Evolutionary conservation across 2,797 vertebrate species (phyloP).

Genomic region (Selene dorsalis): DNA sequence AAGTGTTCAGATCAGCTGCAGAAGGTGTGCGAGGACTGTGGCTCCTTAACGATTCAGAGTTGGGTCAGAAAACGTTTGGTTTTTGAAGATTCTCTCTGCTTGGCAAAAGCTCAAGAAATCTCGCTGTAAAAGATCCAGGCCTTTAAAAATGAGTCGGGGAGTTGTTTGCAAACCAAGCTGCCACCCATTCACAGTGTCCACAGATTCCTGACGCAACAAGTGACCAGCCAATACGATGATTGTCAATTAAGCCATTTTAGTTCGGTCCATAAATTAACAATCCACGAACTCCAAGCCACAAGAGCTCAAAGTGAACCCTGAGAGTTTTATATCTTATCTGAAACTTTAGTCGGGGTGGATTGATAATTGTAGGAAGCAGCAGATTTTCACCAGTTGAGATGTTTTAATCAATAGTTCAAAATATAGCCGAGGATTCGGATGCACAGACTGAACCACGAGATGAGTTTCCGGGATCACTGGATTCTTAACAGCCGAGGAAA

Average conservation of each 20-base stretch:
- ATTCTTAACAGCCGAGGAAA: background rate
- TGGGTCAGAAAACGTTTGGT: background rate
- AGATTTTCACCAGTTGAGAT: background rate
- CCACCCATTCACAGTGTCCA: slow-evolving; percentile 1
- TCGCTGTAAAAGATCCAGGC: background rate
- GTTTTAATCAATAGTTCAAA: background rate
- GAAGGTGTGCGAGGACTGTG: slow-evolving; percentile 6
- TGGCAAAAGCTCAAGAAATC: background rate
- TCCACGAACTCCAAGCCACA: background rate
- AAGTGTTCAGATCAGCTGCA: slow-evolving; percentile 69
- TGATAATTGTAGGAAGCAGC: background rate
- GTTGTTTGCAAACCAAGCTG: background rate
- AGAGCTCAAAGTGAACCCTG: background rate
- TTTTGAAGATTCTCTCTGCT: background rate
- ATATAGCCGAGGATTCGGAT: background rate
- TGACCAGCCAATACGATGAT: background rate
- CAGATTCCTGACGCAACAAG: background rate
- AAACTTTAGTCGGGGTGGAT: background rate
- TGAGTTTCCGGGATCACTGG: background rate
- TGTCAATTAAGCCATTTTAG: background rate
- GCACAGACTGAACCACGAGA: background rate
- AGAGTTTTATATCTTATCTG: background rate
- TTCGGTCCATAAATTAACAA: background rate
- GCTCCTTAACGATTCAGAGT: background rate
- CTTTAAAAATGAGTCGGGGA: background rate